Conservation (phyloP, 2,113 vertebrate species). For the Hydrolagus affinis region DNA sequence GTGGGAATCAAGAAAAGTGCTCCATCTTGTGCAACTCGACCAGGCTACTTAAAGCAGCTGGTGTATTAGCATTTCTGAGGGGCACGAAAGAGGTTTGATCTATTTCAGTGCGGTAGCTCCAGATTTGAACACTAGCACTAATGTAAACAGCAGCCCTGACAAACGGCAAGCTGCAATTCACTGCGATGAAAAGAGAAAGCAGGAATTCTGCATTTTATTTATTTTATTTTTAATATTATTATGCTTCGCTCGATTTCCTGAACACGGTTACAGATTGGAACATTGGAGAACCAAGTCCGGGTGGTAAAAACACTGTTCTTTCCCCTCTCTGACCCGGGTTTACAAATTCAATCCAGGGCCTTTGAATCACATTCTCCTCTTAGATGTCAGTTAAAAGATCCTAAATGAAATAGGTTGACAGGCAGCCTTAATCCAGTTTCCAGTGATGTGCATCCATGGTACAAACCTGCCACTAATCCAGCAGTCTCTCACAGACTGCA, state of each 20-base stretch:
- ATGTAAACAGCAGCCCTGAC: too few relatives aligned
- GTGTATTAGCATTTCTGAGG: too few relatives aligned
- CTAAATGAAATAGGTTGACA: background rate
- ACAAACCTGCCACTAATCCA: background rate
- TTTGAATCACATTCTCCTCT: background rate
- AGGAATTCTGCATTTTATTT: background rate
- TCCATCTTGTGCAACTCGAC: too few relatives aligned
- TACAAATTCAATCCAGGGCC: background rate
- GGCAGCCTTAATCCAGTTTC: background rate
- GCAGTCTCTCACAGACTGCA: background rate
- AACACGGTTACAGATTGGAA: background rate
- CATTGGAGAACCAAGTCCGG: background rate
- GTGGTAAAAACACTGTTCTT: background rate
- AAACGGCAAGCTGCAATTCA: background rate
- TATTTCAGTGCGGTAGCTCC: too few relatives aligned
- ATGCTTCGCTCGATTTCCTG: too few relatives aligned
- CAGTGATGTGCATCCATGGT: background rate
- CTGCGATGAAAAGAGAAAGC: background rate
- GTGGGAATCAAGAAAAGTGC: too few relatives aligned
- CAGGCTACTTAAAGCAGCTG: too few relatives aligned
- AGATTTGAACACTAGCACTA: too few relatives aligned
- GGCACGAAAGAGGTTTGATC: too few relatives aligned
- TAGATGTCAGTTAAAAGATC: background rate
- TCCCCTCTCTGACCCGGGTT: background rate
- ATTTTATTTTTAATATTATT: too few relatives aligned